These are phyloP conservation scores for Papilio xuthus DNA, from an alignment of 1,140 invertebrate species.

Conservation along the genomic window DNA sequence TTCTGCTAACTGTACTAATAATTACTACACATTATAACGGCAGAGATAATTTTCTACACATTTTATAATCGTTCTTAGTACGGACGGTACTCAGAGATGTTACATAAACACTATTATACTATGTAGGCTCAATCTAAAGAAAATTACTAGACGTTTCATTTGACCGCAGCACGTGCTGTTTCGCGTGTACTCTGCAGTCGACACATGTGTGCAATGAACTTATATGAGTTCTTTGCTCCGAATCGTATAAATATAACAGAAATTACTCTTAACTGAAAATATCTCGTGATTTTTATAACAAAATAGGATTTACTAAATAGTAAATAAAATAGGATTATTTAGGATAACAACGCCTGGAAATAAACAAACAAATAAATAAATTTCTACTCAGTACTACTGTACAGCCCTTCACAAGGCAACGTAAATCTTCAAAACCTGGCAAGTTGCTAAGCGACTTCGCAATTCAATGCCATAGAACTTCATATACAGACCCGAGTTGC, in stretches of 20 bases:
- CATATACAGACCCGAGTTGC: too few relatives aligned
- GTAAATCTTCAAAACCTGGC: too few relatives aligned
- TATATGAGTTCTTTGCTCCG: neutral
- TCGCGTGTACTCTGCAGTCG: conserved; percentile 2
- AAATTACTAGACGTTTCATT: conserved; percentile 5
- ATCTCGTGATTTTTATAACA: neutral
- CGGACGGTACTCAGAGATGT: neutral
- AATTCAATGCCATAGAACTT: too few relatives aligned
- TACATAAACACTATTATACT: neutral
- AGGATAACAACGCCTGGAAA: too few relatives aligned
- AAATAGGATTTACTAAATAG: neutral
- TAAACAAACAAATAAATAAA: too few relatives aligned
- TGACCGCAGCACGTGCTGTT: conserved; percentile 23
- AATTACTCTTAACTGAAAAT: neutral
- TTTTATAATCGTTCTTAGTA: conserved; percentile 25
- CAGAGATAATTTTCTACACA: conserved; percentile 3
- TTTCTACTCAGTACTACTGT: too few relatives aligned
- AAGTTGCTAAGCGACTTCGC: too few relatives aligned
- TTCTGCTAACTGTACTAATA: conserved; percentile 20
- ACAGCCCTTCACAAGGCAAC: too few relatives aligned
- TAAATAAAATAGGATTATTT: too few relatives aligned
- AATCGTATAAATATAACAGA: neutral
- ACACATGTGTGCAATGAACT: conserved; percentile 19
- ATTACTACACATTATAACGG: conserved; percentile 14
- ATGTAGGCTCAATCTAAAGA: conserved; percentile 2